A percentile compares a stretch with the other conserved stretches of the same genome.
Conservation (phyloP, 2,797 vertebrate genomes). For the Loris lydekkerianus region DNA sequence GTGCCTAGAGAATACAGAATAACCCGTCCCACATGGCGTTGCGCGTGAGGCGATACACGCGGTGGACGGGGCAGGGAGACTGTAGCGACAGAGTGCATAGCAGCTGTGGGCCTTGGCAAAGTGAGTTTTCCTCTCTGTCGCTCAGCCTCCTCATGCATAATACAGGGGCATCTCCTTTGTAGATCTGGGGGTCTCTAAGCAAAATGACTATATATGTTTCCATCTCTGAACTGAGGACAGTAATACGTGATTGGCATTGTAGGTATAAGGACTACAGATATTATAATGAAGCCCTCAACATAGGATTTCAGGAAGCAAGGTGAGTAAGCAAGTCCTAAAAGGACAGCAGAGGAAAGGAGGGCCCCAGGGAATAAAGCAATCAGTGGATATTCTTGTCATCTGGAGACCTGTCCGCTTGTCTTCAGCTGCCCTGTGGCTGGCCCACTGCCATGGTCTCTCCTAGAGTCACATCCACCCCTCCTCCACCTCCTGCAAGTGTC, state of each 20-base stretch:
- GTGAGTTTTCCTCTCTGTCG: not conserved
- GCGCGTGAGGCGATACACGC: accelerated
- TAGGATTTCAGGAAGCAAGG: not conserved
- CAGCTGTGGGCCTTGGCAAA: not conserved
- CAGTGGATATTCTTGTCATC: accelerated
- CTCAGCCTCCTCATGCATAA: not conserved
- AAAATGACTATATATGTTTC: not conserved
- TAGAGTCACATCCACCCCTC: not conserved
- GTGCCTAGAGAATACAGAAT: not conserved
- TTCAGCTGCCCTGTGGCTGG: not conserved
- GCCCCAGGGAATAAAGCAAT: too few relatives aligned
- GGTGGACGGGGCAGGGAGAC: not conserved
- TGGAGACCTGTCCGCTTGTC: not conserved
- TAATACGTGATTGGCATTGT: not conserved
- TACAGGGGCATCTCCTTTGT: accelerated
- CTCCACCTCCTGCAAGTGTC: not conserved
- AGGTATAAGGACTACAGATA: not conserved
- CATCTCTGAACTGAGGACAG: not conserved
- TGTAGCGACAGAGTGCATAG: not conserved
- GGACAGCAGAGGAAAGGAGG: not conserved
- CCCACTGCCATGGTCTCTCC: not conserved
- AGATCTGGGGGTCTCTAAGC: not conserved
- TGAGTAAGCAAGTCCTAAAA: not conserved
- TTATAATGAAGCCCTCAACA: not conserved
- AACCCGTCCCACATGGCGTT: accelerated